phyloP scores from a whole-genome alignment of 2,888 invertebrate genomes.

The Euplexia lucipara region DNA sequence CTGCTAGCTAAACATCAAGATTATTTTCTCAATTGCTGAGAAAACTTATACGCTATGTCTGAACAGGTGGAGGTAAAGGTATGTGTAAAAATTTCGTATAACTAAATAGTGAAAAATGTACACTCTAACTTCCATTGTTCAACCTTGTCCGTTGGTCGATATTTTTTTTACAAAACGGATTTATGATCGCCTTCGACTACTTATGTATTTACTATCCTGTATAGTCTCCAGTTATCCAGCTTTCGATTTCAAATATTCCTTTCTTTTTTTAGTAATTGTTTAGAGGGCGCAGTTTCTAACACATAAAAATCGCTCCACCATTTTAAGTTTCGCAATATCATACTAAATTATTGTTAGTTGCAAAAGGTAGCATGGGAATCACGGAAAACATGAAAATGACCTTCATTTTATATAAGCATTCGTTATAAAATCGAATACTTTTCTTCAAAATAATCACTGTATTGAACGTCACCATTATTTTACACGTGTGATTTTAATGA shows the following conservation, averaged over 20 bases:
- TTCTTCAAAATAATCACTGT: background rate
- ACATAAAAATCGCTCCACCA: conserved; percentile 62
- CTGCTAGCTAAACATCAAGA: conserved; percentile 11
- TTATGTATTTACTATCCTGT: background rate
- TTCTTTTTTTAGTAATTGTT: background rate
- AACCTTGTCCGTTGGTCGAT: conserved; percentile 79
- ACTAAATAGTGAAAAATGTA: conserved; percentile 32
- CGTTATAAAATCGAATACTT: background rate
- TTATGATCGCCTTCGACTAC: background rate
- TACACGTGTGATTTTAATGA: conserved; percentile 55
- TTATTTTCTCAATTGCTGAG: conserved; percentile 45
- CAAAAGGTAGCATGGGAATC: conserved; percentile 3
- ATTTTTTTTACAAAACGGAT: conserved; percentile 54
- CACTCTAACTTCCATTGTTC: conserved; percentile 79
- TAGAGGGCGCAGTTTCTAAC: conserved; percentile 18
- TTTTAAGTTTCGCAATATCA: conserved; percentile 73
- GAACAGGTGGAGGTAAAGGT: conserved; percentile 83
- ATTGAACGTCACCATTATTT: background rate
- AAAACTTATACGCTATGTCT: conserved; percentile 73
- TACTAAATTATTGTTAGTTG: conserved; percentile 29
- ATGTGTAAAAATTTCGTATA: conserved; percentile 58
- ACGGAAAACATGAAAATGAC: background rate
- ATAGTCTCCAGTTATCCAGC: background rate
- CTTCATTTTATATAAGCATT: background rate
- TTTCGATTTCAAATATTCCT: background rate